These are phyloP conservation scores for Gandaritis pyraliata DNA, from an alignment of 2,888 invertebrate genomes.

Conservation along the genomic window DNA sequence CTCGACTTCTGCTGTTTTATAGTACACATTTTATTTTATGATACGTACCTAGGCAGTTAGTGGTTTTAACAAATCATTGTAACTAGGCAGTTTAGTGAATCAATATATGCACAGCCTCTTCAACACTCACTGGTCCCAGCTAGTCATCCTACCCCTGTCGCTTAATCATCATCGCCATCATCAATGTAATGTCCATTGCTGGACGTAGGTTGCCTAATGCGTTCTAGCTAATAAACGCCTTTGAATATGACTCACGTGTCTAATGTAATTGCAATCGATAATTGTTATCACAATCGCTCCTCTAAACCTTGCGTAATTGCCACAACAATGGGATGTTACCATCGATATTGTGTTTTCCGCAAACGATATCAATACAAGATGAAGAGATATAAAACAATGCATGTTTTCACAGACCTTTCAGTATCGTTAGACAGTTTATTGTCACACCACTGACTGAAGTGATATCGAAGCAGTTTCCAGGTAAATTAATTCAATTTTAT, in stretches of 20 bases:
- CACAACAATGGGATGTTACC: conserved; percentile 41
- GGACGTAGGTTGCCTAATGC: too few relatives aligned
- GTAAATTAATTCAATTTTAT: neutral
- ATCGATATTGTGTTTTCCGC: conserved; percentile 36
- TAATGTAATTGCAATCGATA: conserved; percentile 21
- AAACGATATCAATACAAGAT: conserved; percentile 32
- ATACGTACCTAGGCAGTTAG: too few relatives aligned
- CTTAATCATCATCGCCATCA: too few relatives aligned
- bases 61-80: too few relatives aligned
- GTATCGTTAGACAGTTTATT: conserved; percentile 22
- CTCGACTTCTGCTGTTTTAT: too few relatives aligned
- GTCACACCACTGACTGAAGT: conserved; percentile 3
- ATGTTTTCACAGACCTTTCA: conserved; percentile 36
- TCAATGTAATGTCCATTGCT: too few relatives aligned
- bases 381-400: conserved; percentile 45
- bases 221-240: neutral
- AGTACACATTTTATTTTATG: too few relatives aligned
- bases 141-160: too few relatives aligned
- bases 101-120: too few relatives aligned
- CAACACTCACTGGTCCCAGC: too few relatives aligned
- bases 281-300: conserved; percentile 25
- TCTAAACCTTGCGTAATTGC: conserved; percentile 29
- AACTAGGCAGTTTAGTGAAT: too few relatives aligned
- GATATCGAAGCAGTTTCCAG: neutral
- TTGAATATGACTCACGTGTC: conserved; percentile 12